Base-by-base conservation (phyloP, 2,888 invertebrate genomes). In the Drosophila mimica region DNA sequence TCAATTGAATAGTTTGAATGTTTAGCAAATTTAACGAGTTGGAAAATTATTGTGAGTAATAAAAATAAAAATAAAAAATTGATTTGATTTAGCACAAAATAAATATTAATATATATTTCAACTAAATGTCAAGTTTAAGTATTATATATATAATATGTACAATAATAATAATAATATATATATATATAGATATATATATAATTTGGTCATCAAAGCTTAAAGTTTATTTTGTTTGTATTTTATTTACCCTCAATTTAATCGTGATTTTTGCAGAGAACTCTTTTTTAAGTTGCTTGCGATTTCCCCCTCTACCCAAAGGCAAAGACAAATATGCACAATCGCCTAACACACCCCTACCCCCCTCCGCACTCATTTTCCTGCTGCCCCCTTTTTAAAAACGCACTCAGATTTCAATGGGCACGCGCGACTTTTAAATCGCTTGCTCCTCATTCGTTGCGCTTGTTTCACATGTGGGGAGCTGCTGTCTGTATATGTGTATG, bases 401-500 rank as follows among this genome's bases (percentile, higher is more conserved):
- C 61, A 60, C 64, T 62, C 53, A 51, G 64, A 59, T 72, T 69
- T 70, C 51, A 75, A 76, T 77, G 73, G 78, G 74, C 79, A 83
- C 78, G 76, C 76, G 81, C 76, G 69, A 75, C 76, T 83, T 73
- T 57, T 72, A 81, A 81, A 66, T 76, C 74, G 81, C 83, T 88
- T 57, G 77, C 68, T 86, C 70, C 77, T 84, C 81, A 85, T 87
- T 85, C 83, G 87, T 65, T 83, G 81, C 62, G 81, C 71, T 69
- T 60, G 60, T 43, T 67, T 67, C 68, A 65, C 67, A 70, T 70
- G 69, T 72, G 71, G 62, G 25, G 25, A 25, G 25, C 25, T 25
- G 25, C 25, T 25, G 25, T 25, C 25, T 25, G 25, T 25, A 2
- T 25, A 3, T 25, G 3, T 76, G 59, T 67, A 63, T 67, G 75